Base-by-base conservation (phyloP, 2,888 invertebrate genomes). In the Venusia cambrica region DNA sequence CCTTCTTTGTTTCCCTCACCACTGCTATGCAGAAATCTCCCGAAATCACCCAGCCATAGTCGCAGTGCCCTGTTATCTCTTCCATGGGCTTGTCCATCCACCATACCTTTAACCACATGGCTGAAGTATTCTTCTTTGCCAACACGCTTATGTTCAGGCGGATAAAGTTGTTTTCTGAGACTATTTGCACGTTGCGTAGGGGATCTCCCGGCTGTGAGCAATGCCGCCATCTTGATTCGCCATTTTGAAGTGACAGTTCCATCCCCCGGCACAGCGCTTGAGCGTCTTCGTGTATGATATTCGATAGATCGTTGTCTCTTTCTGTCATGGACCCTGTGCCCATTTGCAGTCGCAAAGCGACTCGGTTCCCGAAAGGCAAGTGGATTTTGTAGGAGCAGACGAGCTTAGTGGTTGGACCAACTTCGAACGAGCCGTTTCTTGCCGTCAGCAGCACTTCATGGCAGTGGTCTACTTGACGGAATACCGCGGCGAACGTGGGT, bases 381-480 rank as follows among this genome's bases (percentile, higher is more conserved):
- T 92, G 91, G 30, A 93, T 91, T 51, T 88, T 87, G 68, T 92
- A 93, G 10, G 91, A 91, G 69, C 93, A 93, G 48, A 89, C 78
- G 11, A 92, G 71, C 21, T 89, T 88, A 5, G 84, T 76, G 1
- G 84, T 87, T 3, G 90, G 90, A 48, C 89, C 89, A 62, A 92
- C 81, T 64, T 90, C 90, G 78, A 91, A 90, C 57, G 91, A 90
- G 61, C 90, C 92, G 78, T 91, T 92, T 48, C 88, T 87, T 30
- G 84, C 80, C 51, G 89, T 88, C 49, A 92, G 88, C 15, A 91
- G 90, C 46, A 92, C 89, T 67, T 92, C 91, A 65, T 92, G 92
- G 57, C 93, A 93, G 64, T 91, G 90, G 73, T 93, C 93, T 38
- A 93, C 92, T 54, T 90, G 74, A 61, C 89, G 90, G 78, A 91